Conservation (phyloP, 2,113 vertebrate species). For the Rhinopithecus roxellana region DNA sequence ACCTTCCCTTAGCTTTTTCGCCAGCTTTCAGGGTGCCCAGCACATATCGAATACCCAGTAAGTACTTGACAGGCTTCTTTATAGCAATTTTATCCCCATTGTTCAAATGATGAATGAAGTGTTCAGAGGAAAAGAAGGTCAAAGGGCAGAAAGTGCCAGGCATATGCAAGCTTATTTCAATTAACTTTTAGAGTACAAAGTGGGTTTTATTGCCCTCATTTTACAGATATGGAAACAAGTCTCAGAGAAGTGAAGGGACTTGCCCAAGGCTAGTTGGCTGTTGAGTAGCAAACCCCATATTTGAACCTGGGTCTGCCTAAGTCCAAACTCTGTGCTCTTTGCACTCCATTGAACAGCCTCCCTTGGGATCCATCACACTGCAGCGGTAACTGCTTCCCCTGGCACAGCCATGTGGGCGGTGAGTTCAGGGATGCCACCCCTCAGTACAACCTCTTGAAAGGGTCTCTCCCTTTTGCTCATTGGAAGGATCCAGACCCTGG, state of each 20-base stretch:
- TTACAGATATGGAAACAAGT: not conserved
- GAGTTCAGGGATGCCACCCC: not conserved
- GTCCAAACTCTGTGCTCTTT: not conserved
- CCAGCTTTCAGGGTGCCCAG: not conserved
- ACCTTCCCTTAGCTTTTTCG: not conserved
- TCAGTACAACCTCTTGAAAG: not conserved
- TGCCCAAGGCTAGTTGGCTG: not conserved
- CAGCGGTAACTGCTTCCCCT: not conserved
- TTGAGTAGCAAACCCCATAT: not conserved
- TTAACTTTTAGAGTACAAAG: not conserved
- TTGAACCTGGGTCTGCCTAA: not conserved
- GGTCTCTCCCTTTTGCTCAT: not conserved
- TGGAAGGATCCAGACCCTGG: not conserved
- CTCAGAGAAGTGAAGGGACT: not conserved
- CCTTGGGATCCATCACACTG: not conserved
- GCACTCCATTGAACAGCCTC: accelerated
- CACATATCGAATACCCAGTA: not conserved
- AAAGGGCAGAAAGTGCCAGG: not conserved
- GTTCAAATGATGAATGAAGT: not conserved
- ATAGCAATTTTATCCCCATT: not conserved
- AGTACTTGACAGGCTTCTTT: not conserved
- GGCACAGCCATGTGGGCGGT: accelerated
- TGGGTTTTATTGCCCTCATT: not conserved
- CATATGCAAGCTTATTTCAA: not conserved
- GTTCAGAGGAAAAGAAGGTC: not conserved